phyloP scores from a whole-genome alignment of 2,888 invertebrate species.

The Melipona beecheii region DNA sequence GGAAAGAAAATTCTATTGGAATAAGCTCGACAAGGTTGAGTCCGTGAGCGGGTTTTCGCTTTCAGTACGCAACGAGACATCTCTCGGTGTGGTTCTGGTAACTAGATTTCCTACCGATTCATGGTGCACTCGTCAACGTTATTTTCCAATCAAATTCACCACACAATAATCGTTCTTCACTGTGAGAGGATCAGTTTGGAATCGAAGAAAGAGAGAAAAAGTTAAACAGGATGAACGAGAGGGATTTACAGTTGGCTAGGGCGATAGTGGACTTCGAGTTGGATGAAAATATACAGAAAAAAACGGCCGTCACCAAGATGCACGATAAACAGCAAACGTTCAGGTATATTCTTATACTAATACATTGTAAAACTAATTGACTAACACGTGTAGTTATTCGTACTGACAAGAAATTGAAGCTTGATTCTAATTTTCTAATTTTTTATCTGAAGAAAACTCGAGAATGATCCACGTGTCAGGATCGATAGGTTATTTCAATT shows the following conservation, averaged over 20 bases:
- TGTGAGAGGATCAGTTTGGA: neutral
- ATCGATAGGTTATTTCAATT: neutral
- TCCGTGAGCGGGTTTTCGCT: conserved; percentile 32
- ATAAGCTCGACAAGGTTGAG: conserved; percentile 50
- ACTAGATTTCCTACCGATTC: neutral
- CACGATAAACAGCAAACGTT: conserved; percentile 87
- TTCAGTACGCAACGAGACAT: conserved; percentile 74
- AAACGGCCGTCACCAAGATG: conserved; percentile 87
- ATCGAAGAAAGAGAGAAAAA: neutral
- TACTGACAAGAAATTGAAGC: neutral
- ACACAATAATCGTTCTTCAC: neutral
- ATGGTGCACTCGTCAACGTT: neutral
- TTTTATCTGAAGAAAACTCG: neutral
- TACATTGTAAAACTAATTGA: neutral
- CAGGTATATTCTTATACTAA: conserved; percentile 67
- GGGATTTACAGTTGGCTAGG: conserved; percentile 89
- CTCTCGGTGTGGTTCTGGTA: conserved; percentile 67
- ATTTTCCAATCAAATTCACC: neutral
- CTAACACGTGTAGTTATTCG: neutral
- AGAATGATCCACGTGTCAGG: neutral
- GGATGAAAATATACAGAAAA: conserved; percentile 85
- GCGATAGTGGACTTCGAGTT: conserved; percentile 87
- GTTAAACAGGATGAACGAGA: conserved; percentile 87
- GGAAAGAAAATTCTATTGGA: conserved; percentile 30
- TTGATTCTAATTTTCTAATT: too few relatives aligned